Evolutionary conservation across 1,140 invertebrate species (phyloP).

Genomic region (Platyscapa corneri): DNA sequence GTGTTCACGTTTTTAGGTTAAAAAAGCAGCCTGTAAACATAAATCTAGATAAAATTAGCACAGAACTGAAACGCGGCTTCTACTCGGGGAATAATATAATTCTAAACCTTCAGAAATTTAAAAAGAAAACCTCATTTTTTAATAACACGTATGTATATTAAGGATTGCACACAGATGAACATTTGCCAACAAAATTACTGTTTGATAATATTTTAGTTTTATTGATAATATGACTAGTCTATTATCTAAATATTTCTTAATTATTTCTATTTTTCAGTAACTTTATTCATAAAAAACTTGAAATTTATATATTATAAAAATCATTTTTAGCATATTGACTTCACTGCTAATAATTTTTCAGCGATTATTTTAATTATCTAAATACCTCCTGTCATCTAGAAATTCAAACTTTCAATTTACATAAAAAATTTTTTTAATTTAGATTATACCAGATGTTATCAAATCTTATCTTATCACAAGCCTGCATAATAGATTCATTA

Average conservation of each 20-base stretch:
- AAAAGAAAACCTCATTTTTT: no score
- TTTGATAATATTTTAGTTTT: no score
- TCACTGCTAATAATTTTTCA: neutral
- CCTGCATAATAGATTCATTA: neutral
- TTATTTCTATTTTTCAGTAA: no score
- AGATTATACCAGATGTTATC: neutral
- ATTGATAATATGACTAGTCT: no score
- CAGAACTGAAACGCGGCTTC: neutral
- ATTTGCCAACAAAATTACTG: no score
- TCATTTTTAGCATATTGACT: neutral
- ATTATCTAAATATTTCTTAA: no score
- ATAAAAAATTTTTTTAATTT: neutral
- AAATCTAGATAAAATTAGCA: neutral
- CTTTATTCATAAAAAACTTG: no score
- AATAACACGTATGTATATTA: no score
- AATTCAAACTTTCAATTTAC: neutral
- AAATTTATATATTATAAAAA: no score
- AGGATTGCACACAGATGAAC: no score
- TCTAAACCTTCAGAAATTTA: neutral
- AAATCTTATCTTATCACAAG: neutral
- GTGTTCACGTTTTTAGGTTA: neutral
- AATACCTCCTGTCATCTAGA: neutral
- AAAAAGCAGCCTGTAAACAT: neutral
- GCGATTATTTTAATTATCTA: neutral
- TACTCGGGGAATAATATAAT: neutral